These are phyloP conservation scores for Eurytoma adleriae DNA, from an alignment of 2,888 invertebrate species.

Conservation along the genomic window DNA sequence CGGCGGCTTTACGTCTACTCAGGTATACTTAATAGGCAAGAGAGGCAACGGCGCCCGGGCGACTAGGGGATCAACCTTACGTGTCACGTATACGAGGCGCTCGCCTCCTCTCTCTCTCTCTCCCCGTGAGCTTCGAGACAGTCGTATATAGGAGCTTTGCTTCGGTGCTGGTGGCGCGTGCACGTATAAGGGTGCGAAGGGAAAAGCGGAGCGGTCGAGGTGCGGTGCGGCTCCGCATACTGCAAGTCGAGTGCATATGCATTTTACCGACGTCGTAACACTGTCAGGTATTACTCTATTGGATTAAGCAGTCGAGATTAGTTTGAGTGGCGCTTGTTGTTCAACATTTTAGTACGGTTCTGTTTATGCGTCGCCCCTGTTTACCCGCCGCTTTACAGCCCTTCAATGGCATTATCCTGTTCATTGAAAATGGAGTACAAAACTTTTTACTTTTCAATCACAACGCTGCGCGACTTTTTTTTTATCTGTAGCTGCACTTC, in stretches of 20 bases:
- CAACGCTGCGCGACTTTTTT: no score
- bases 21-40: conserved; percentile 61
- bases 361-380: no score
- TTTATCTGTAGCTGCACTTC: no score
- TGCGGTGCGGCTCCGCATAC: not conserved
- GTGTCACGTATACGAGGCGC: conserved; percentile 59
- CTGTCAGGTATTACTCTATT: conserved; percentile 18
- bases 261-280: conserved; percentile 15
- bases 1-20: conserved; percentile 59
- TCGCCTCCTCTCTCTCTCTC: no score
- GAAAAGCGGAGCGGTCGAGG: not conserved
- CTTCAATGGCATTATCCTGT: no score
- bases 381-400: no score
- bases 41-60: conserved; percentile 45
- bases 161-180: not conserved
- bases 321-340: not conserved
- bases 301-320: conserved; percentile 18
- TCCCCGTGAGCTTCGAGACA: no score
- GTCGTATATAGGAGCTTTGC: no score
- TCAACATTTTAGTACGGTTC: no score
- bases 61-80: conserved; percentile 59
- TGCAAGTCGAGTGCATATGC: conserved; percentile 8
- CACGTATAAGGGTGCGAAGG: not conserved
- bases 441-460: no score
- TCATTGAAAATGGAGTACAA: no score